Percentiles rank a stretch among this genome's conserved stretches.
These are phyloP conservation scores for Philypnodon macrostomus DNA, from an alignment of 2,797 vertebrate species.

Conservation along the genomic window DNA sequence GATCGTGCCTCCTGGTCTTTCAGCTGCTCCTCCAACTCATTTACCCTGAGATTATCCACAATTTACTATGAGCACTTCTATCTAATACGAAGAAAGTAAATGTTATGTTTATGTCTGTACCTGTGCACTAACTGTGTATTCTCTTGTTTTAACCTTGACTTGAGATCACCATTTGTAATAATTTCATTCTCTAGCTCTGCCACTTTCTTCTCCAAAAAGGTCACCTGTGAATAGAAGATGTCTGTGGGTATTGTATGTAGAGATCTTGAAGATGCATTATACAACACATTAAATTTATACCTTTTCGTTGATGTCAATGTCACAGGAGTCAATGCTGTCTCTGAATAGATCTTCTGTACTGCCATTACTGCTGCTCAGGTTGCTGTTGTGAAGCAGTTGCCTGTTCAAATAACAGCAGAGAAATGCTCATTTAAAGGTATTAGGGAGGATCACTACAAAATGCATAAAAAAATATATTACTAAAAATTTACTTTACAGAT, in stretches of 20 bases:
- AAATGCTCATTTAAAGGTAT: slow-evolving; percentile 12
- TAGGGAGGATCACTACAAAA: no score
- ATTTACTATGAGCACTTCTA: background rate
- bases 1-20: slow-evolving; percentile 92
- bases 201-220: slow-evolving; percentile 90
- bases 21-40: slow-evolving; percentile 93
- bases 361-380: slow-evolving; percentile 95
- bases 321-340: slow-evolving; percentile 95
- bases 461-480: no score
- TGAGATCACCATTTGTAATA: slow-evolving; percentile 85
- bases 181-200: slow-evolving; percentile 91
- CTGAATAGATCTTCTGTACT: slow-evolving; percentile 96
- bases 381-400: slow-evolving; percentile 94
- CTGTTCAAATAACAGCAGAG: slow-evolving; percentile 67
- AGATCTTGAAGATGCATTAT: no score
- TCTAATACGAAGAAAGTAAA: background rate
- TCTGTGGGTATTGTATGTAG: background rate
- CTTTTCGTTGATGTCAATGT: slow-evolving; percentile 95
- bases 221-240: slow-evolving; percentile 73
- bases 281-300: slow-evolving; percentile 55
- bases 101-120: slow-evolving; percentile 59
- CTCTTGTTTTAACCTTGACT: slow-evolving; percentile 93
- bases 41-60: slow-evolving; percentile 76
- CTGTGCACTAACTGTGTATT: slow-evolving; percentile 95
- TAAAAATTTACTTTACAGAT: no score